Conservation (phyloP, 2,797 vertebrate species). For the Falco columbarius region DNA sequence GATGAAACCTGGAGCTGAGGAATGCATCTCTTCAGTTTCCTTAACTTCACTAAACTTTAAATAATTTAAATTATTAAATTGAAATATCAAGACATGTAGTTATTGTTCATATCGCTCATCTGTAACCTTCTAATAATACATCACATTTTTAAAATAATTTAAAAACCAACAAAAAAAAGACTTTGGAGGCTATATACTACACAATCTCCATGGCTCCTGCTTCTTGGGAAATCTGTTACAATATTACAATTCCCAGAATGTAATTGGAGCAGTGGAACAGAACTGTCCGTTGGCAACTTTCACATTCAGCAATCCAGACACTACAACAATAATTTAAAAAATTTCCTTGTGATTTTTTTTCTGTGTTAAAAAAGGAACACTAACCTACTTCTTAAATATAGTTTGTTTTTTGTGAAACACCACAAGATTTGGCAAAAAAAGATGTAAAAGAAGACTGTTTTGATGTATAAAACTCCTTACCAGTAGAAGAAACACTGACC, state of each 20-base stretch:
- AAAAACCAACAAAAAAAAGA: slow-evolving; percentile 43
- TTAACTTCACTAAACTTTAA: slow-evolving; percentile 67
- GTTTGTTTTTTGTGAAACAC: slow-evolving; percentile 72
- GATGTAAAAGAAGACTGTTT: slow-evolving; percentile 72
- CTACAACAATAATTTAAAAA: slow-evolving; percentile 75
- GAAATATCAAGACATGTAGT: slow-evolving; percentile 76
- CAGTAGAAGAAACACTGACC: slow-evolving; percentile 73
- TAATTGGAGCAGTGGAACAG: slow-evolving; percentile 63
- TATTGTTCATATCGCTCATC: slow-evolving; percentile 80
- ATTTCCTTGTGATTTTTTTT: slow-evolving; percentile 59
- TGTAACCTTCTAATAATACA: slow-evolving; percentile 76
- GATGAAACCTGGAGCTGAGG: slow-evolving; percentile 49
- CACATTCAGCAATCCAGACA: slow-evolving; percentile 79
- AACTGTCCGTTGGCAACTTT: slow-evolving; percentile 65
- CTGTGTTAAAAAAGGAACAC: slow-evolving; percentile 76
- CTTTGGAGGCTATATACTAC: slow-evolving; percentile 72
- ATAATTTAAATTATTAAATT: slow-evolving; percentile 71
- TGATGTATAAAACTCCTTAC: slow-evolving; percentile 76
- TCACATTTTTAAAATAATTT: slow-evolving; percentile 75
- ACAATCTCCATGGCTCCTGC: slow-evolving; percentile 50
- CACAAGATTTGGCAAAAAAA: slow-evolving; percentile 76
- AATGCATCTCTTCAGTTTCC: slow-evolving; percentile 52
- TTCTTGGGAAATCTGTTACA: slow-evolving; percentile 32
- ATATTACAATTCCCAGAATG: slow-evolving; percentile 53
- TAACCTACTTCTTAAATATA: slow-evolving; percentile 73